Conservation (phyloP, 2,797 vertebrate species). For the Pelodytes ibericus region DNA sequence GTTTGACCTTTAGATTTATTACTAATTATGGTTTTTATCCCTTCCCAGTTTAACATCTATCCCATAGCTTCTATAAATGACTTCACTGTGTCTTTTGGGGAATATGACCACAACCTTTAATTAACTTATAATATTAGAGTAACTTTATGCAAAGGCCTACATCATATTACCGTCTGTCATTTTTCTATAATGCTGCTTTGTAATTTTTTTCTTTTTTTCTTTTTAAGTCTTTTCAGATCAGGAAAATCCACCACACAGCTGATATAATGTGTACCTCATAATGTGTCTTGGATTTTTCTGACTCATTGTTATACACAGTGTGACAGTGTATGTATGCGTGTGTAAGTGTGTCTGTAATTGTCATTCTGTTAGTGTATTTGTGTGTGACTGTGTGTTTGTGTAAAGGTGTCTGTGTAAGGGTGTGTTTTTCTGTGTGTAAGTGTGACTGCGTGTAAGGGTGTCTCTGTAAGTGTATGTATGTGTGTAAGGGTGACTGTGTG, state of each 20-base stretch:
- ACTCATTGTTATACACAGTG: too few species aligned
- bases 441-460: not conserved
- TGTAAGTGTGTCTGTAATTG: too few species aligned
- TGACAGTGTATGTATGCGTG: too few species aligned
- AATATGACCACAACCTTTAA: slow-evolving; percentile 8
- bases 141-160: not conserved
- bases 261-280: not conserved
- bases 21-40: not conserved
- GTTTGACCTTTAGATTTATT: not conserved
- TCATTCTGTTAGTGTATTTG: too few species aligned
- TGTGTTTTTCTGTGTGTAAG: too few species aligned
- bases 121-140: not conserved
- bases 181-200: too few species aligned
- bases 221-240: not conserved
- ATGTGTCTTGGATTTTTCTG: not conserved
- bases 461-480: not conserved
- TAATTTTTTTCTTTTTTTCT: too few species aligned
- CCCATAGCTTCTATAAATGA: not conserved
- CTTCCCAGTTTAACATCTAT: not conserved
- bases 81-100: not conserved
- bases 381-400: too few species aligned
- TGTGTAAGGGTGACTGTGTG: too few species aligned
- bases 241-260: not conserved
- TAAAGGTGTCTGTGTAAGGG: too few species aligned
- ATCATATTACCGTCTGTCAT: not conserved